phyloP scores from a whole-genome alignment of 2,888 invertebrate genomes.

The Spicauda simplicius region DNA sequence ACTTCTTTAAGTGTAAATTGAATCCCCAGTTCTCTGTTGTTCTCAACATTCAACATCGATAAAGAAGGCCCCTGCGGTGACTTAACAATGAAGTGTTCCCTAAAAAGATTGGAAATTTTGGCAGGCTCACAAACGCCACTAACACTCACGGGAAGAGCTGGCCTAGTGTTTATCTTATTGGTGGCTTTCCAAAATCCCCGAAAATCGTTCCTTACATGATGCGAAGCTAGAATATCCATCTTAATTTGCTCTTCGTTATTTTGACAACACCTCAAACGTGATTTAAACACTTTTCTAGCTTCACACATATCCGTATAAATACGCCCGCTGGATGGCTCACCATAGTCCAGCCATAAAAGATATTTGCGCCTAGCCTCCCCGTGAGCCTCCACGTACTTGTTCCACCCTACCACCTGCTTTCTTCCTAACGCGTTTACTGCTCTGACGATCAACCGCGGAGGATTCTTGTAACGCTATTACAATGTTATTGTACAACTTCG shows the following conservation, averaged over 20 bases:
- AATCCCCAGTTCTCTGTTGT: slow-evolving; percentile 26
- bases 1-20: slow-evolving; percentile 18
- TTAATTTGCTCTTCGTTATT: slow-evolving; percentile 26
- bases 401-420: no score
- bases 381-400: no score
- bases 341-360: no score
- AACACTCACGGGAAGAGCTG: slow-evolving; percentile 20
- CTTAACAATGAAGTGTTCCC: slow-evolving; percentile 15
- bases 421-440: no score
- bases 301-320: slow-evolving; percentile 14
- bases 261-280: slow-evolving; percentile 35
- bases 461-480: no score
- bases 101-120: slow-evolving; percentile 18
- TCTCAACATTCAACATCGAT: slow-evolving; percentile 28
- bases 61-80: not conserved
- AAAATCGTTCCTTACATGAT: slow-evolving; percentile 24
- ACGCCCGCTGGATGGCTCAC: no score
- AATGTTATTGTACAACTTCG: no score
- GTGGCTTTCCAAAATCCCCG: slow-evolving; percentile 11
- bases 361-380: no score
- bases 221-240: slow-evolving; percentile 33
- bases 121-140: not conserved
- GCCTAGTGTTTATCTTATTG: slow-evolving; percentile 21
- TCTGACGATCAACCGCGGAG: no score
- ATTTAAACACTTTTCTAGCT: slow-evolving; percentile 27